Percentiles rank a stretch among this genome's conserved stretches.
Conservation (phyloP, 2,113 vertebrate species). For the Dromiciops gliroides region DNA sequence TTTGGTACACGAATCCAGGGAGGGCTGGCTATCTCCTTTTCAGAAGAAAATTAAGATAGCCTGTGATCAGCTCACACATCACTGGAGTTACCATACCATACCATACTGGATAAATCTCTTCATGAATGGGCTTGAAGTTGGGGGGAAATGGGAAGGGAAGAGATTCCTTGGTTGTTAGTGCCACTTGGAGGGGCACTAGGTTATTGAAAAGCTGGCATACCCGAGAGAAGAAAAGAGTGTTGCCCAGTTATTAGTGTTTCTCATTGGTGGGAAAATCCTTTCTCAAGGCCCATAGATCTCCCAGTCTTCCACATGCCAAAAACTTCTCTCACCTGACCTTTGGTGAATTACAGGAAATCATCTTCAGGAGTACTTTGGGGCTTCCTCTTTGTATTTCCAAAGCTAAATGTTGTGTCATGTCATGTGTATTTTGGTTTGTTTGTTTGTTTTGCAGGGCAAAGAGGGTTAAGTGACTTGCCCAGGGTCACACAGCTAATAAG, state of each 20-base stretch:
- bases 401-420: neutral
- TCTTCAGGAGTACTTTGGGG: neutral
- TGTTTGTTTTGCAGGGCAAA: too few species aligned
- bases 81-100: neutral
- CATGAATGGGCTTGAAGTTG: neutral
- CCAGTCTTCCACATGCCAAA: neutral
- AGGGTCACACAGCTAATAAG: too few species aligned
- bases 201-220: neutral
- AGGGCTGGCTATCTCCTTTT: neutral
- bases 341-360: neutral
- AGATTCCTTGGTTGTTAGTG: neutral
- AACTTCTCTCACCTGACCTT: neutral
- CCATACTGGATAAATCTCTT: neutral
- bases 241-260: slow-evolving; percentile 54
- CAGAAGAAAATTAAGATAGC: neutral
- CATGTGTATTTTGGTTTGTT: too few species aligned
- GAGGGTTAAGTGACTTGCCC: too few species aligned
- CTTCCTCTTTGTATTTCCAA: neutral
- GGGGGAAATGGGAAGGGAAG: neutral
- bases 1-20: slow-evolving; percentile 2
- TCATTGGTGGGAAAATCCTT: neutral
- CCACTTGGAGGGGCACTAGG: slow-evolving; percentile 4
- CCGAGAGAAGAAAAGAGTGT: slow-evolving; percentile 27
- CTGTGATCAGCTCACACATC: neutral
- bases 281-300: neutral